Evolutionary conservation across 2,888 invertebrate genomes (phyloP).

Genomic region (Gymnocheta viridis): DNA sequence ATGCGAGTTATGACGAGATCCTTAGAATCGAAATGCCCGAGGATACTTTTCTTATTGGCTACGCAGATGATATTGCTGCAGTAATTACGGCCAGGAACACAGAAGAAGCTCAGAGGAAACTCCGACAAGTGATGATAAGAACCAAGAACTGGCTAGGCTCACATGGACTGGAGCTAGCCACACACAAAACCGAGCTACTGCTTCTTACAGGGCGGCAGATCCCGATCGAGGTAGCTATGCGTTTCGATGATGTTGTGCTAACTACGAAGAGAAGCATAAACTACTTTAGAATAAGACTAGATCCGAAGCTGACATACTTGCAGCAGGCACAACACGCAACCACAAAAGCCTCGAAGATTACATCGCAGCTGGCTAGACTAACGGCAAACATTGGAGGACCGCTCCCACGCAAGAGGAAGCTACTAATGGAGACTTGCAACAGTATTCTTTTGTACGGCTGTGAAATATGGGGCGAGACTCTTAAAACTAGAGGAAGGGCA

Average conservation of each 20-base stretch:
- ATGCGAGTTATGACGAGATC: no score
- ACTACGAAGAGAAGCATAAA: no score
- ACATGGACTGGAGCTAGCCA: no score
- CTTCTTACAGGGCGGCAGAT: no score
- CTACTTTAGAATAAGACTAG: no score
- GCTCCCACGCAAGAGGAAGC: not conserved
- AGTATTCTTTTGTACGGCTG: not conserved
- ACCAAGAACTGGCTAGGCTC: no score
- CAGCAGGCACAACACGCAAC: not conserved
- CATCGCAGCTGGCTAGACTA: not conserved
- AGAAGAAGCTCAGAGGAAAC: no score
- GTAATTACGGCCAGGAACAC: not conserved
- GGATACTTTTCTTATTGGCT: not conserved
- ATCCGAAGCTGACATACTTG: not conserved
- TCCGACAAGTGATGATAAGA: no score
- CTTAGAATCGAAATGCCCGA: not conserved
- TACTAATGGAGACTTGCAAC: not conserved
- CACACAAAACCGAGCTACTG: no score
- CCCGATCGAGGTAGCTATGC: no score
- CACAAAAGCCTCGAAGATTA: not conserved
- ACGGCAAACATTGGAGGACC: not conserved
- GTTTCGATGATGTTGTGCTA: no score
- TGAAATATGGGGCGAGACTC: not conserved
- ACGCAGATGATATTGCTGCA: not conserved
- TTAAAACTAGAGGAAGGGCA: no score